Evolutionary conservation across 1,140 invertebrate species (phyloP).

Genomic region (Penaeus japonicus): DNA sequence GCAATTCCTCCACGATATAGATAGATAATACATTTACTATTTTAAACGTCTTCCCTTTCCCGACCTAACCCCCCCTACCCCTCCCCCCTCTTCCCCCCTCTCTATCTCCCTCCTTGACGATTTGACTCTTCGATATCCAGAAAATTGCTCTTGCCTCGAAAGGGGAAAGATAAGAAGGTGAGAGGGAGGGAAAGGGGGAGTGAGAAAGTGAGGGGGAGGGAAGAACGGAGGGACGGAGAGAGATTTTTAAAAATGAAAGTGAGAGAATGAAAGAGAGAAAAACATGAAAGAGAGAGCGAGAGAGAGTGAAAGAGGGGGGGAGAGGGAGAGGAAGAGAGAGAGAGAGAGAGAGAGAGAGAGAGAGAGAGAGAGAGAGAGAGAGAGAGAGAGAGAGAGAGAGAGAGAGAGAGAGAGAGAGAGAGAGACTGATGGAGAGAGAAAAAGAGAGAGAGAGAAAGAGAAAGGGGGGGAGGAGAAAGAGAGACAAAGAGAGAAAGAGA

Average conservation of each 20-base stretch:
- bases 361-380: background rate
- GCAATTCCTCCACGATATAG: too few relatives aligned
- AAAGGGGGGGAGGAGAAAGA: slow-evolving; percentile 39
- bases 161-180: too few relatives aligned
- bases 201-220: too few relatives aligned
- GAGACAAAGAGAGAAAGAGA: background rate
- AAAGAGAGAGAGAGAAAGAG: background rate
- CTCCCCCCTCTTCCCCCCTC: background rate
- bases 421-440: slow-evolving; percentile 6
- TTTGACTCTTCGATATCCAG: too few relatives aligned
- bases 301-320: background rate
- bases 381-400: slow-evolving; percentile 11
- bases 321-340: background rate
- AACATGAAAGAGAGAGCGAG: background rate
- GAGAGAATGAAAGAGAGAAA: too few relatives aligned
- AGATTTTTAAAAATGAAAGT: background rate
- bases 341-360: background rate
- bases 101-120: background rate
- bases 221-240: too few relatives aligned
- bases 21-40: too few relatives aligned
- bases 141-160: background rate
- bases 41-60: background rate
- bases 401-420: slow-evolving; percentile 4
- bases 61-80: background rate
- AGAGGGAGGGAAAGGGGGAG: too few relatives aligned